These are phyloP conservation scores for Kradibia gibbosae DNA, from an alignment of 1,140 invertebrate species.

Conservation along the genomic window DNA sequence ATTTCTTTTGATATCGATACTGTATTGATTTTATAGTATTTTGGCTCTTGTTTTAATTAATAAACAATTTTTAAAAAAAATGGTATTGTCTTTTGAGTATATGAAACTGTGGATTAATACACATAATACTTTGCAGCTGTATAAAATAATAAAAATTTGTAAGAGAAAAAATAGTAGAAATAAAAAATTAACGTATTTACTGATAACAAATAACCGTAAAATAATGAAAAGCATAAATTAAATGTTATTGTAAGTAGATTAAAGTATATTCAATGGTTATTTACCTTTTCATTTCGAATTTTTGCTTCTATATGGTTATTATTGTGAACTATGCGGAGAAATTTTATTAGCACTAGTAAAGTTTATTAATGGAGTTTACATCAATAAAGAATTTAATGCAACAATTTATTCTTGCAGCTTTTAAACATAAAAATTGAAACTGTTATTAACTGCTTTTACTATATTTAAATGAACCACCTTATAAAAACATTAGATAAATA, in stretches of 20 bases:
- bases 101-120: not conserved
- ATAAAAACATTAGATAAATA: too few species aligned
- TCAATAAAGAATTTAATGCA: not conserved
- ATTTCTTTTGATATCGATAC: too few species aligned
- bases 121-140: not conserved
- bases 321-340: not conserved
- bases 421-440: not conserved
- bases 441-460: not conserved
- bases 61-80: too few species aligned
- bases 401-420: not conserved
- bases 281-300: not conserved
- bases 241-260: not conserved
- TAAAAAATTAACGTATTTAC: not conserved
- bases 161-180: not conserved
- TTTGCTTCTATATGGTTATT: not conserved
- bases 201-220: not conserved
- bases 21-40: too few species aligned
- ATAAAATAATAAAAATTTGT: not conserved
- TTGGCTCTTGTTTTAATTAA: too few species aligned
- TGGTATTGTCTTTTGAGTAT: too few species aligned
- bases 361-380: too few species aligned
- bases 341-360: too few species aligned
- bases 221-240: not conserved
- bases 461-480: not conserved
- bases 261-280: not conserved